These are phyloP conservation scores for Salvelinus fontinalis DNA, from an alignment of 2,113 vertebrate species.

Conservation along the genomic window DNA sequence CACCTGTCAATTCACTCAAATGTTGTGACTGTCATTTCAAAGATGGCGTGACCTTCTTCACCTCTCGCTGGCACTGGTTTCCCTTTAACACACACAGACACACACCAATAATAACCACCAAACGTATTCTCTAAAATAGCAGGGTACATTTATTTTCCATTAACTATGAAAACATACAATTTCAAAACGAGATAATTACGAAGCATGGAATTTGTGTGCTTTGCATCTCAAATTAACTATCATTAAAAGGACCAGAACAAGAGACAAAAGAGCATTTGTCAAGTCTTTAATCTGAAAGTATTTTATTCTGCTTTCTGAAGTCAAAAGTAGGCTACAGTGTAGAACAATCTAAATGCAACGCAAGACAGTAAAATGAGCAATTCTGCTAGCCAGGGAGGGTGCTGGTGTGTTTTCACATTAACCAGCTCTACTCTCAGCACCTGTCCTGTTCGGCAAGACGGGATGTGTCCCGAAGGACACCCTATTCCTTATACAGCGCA, in stretches of 20 bases:
- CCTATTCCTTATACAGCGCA: not conserved
- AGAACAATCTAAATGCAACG: constrained; percentile 63
- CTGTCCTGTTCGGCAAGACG: not conserved
- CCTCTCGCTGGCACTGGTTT: too few relatives aligned
- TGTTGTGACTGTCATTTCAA: too few relatives aligned
- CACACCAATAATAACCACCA: not conserved
- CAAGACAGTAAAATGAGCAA: constrained; percentile 62
- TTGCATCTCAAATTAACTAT: constrained; percentile 43
- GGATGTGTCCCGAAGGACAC: not conserved
- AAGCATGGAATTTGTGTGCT: constrained; percentile 53
- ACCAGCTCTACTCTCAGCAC: not conserved
- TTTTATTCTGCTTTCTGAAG: constrained; percentile 19
- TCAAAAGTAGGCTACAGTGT: constrained; percentile 45
- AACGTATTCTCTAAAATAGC: constrained; percentile 49
- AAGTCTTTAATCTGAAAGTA: constrained; percentile 7
- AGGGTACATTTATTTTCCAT: constrained; percentile 66
- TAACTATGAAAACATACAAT: constrained; percentile 69
- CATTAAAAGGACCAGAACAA: constrained; percentile 30
- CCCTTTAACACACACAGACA: not conserved
- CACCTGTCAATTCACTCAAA: too few relatives aligned
- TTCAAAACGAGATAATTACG: constrained; percentile 59
- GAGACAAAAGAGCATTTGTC: constrained; percentile 40
- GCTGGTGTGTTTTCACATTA: not conserved
- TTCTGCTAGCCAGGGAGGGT: constrained; percentile 21
- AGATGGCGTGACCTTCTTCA: too few relatives aligned